phyloP scores from a whole-genome alignment of 1,140 invertebrate genomes.

The Drosophila murphyi region DNA sequence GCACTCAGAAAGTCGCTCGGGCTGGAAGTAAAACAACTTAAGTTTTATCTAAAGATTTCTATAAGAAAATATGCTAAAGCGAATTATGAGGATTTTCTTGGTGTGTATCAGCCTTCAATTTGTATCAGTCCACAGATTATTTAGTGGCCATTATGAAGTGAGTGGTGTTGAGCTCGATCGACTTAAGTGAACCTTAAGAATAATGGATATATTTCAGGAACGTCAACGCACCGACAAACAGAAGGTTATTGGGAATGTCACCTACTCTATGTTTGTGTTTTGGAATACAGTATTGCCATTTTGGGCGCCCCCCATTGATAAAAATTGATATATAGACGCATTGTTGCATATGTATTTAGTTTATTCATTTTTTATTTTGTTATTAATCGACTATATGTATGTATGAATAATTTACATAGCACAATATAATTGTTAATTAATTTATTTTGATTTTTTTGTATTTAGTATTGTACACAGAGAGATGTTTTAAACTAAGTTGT shows the following conservation, averaged over 20 bases:
- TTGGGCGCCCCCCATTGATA: background rate
- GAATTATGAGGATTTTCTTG: background rate
- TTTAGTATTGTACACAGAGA: slow-evolving; percentile 48
- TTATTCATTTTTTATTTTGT: background rate
- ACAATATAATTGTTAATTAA: slow-evolving; percentile 31
- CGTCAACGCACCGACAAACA: slow-evolving; percentile 17
- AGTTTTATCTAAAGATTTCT: too few relatives aligned
- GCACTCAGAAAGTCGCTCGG: background rate
- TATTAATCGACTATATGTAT: slow-evolving; percentile 16
- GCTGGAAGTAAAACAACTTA: too few relatives aligned
- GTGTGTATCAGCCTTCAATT: background rate
- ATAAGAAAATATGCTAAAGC: background rate
- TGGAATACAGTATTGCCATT: background rate
- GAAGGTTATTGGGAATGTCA: slow-evolving; percentile 14
- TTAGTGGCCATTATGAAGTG: slow-evolving; percentile 3
- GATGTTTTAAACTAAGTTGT: slow-evolving; percentile 34
- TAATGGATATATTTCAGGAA: background rate
- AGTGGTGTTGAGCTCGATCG: background rate
- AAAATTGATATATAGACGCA: background rate
- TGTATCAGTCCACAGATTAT: background rate
- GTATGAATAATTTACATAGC: slow-evolving; percentile 17
- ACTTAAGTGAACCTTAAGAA: background rate
- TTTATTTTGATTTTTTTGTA: slow-evolving; percentile 17
- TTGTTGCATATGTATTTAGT: background rate
- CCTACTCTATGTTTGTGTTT: background rate